These are phyloP conservation scores for Galemys pyrenaicus DNA, from an alignment of 2,113 vertebrate genomes.

Conservation along the genomic window DNA sequence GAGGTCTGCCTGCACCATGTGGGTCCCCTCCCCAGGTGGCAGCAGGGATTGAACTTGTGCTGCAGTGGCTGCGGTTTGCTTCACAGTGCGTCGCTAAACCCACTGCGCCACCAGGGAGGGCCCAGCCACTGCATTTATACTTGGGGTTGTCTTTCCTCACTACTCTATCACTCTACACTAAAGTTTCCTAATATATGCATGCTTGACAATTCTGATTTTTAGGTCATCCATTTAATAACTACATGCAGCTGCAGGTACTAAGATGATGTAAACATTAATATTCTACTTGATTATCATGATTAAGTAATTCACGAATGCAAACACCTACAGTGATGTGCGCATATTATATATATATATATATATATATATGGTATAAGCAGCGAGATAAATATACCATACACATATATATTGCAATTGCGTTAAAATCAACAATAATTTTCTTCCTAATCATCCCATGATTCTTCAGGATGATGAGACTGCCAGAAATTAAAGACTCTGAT, in stretches of 20 bases:
- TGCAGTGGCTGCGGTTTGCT: no score
- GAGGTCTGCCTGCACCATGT: no score
- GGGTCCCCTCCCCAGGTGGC: no score
- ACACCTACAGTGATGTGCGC: not conserved
- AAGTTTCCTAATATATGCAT: not conserved
- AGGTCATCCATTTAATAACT: not conserved
- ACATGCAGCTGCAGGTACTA: not conserved
- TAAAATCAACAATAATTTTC: not conserved
- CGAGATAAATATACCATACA: no score
- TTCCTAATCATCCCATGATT: not conserved
- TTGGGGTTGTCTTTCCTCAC: not conserved
- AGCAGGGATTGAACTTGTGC: no score
- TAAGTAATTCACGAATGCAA: not conserved
- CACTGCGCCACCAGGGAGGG: no score
- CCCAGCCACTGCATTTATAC: not conserved
- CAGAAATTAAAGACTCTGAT: not conserved
- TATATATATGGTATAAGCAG: no score
- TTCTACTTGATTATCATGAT: not conserved
- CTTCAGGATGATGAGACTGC: not conserved
- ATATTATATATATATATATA: no score
- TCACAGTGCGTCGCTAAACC: no score
- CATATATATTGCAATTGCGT: no score
- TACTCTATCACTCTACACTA: not conserved
- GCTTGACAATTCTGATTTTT: not conserved
- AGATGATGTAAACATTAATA: not conserved